Base-by-base conservation (phyloP, 2,888 invertebrate genomes). In the Monoplex corrugatus region DNA sequence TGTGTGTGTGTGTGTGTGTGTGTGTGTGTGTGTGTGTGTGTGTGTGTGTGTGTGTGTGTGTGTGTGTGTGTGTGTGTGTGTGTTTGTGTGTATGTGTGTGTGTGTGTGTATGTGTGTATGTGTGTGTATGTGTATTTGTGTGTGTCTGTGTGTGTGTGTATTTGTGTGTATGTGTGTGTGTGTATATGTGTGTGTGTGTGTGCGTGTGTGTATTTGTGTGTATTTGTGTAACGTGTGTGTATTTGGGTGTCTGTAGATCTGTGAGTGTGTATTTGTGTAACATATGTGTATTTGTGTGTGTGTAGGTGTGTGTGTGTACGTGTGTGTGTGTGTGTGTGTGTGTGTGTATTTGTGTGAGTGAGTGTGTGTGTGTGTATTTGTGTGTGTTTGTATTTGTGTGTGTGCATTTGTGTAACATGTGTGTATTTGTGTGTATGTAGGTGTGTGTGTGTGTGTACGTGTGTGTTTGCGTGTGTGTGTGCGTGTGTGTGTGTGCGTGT, bases 361-460 rank as follows among this genome's bases (percentile, higher is more conserved):
- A 40, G 80, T 43, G 80, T 40, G 80, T 43, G 40, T 80, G 80
- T 80, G 43, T 80, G 80, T 80, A 40, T 80, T 38, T 80, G 80
- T 80, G 80, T 80, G 80, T 80, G 80, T 80, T 38, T 80, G 80
- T 80, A 40, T 80, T 38, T 80, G 80, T 43, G 80, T 43, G 80
- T 28, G 80, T 28, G 80, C 10, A n/a, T n/a, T n/a, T n/a, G n/a
- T n/a, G n/a, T n/a, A n/a, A 40, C 40, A 40, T 80, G 80, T 80
- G 80, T 80, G 80, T 80, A 40, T 80, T 38, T 80, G 80, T 80
- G 80, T 80, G 80, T 80, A 40, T 80, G 80, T 80, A 40, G 38
- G 80, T 80, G 80, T 80, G 80, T 80, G 80, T 80, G 43, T 80
- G 43, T 80, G 80, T 80, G 43, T 43, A 43, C 28, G 80, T 43